These are phyloP conservation scores for Sebastolobus alascanus DNA, from an alignment of 2,797 vertebrate species.

Conservation along the genomic window DNA sequence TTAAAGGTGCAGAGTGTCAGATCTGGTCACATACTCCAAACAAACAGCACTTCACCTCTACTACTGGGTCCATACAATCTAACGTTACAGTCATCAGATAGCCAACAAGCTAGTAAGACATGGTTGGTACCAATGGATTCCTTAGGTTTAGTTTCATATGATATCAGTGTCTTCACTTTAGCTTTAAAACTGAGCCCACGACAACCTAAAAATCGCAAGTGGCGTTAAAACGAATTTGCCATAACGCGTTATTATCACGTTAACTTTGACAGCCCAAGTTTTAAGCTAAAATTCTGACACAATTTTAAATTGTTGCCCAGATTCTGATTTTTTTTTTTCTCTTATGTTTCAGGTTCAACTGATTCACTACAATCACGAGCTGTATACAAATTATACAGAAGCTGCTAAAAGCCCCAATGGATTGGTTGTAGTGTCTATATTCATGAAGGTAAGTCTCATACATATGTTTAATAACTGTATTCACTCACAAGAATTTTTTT, in stretches of 20 bases:
- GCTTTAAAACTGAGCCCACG: too few species aligned
- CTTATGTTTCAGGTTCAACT: constrained; percentile 91
- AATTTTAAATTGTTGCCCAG: neutral
- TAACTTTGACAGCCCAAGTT: neutral
- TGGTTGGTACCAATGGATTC: too few species aligned
- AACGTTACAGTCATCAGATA: neutral
- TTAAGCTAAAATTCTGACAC: fast-evolving
- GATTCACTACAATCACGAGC: constrained; percentile 99
- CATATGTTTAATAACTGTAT: constrained; percentile 5
- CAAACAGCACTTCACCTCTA: neutral
- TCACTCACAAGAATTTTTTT: neutral
- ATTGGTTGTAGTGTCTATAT: constrained; percentile 98
- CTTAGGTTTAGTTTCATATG: too few species aligned
- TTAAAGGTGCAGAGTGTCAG: neutral
- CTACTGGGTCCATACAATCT: neutral
- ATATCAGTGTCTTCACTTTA: too few species aligned
- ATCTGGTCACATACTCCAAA: neutral
- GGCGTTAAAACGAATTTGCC: too few species aligned
- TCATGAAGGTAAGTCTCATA: constrained; percentile 94
- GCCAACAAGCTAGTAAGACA: neutral
- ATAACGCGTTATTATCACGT: too few species aligned
- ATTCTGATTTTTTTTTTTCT: constrained; percentile 29
- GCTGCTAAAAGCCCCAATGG: constrained; percentile 98
- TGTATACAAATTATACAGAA: constrained; percentile 98
- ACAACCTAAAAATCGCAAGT: too few species aligned